These are phyloP conservation scores for Calyptommatus sinebrachiatus DNA, from an alignment of 2,113 vertebrate species.

Conservation along the genomic window DNA sequence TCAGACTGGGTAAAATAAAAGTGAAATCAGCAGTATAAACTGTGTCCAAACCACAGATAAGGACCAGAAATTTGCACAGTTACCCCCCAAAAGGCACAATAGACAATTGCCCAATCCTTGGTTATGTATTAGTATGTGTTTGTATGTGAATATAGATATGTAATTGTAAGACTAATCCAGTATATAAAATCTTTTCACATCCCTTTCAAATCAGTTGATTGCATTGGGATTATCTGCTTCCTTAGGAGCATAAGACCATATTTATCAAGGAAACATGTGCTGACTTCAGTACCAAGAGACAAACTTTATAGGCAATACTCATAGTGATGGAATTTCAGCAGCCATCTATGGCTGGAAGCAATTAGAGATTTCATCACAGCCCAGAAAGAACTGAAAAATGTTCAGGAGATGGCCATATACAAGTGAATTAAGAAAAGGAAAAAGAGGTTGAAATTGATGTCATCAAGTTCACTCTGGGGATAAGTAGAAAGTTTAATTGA, in stretches of 20 bases:
- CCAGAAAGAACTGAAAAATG: neutral
- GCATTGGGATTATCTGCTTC: neutral
- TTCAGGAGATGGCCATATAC: neutral
- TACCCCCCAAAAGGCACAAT: no score
- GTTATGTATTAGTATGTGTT: no score
- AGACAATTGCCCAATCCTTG: neutral
- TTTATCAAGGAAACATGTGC: conserved; percentile 2
- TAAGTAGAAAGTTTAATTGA: neutral
- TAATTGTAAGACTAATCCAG: neutral
- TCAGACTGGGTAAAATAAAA: neutral
- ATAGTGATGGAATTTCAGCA: neutral
- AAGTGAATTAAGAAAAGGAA: neutral
- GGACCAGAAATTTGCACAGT: neutral
- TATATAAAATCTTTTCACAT: neutral
- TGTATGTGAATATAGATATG: no score
- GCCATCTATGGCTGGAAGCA: neutral
- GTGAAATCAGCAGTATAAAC: neutral
- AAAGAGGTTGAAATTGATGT: neutral
- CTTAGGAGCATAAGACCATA: neutral
- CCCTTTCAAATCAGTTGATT: neutral
- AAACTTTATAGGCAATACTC: neutral
- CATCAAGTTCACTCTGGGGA: neutral
- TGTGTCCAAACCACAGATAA: neutral
- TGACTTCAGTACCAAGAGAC: neutral
- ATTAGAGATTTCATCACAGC: neutral